Evolutionary conservation across 2,888 invertebrate species (phyloP), one percentile per base, ranked within the genome.

Genomic region (Harpagoxenus sublaevis): DNA sequence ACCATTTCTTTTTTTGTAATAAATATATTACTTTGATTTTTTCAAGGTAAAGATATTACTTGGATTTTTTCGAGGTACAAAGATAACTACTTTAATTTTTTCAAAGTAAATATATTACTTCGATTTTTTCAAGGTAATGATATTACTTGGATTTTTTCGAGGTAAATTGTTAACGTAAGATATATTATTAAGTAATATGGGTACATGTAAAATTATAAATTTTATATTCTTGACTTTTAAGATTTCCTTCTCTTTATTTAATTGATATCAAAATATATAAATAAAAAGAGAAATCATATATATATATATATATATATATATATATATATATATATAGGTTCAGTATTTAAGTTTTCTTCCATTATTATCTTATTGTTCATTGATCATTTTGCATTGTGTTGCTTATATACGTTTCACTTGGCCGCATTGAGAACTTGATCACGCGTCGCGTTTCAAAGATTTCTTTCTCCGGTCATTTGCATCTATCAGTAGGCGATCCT

Each of bases 371-470:
- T 28, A 10, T 18, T 28, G 15, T 3, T 53, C 23, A 28, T 28
- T 60, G 3, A 31, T 45, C 18, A n/a, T 35, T 45, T 55, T 18
- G 48, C 1, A 12, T 70, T 57, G 28, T 28, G 51, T 62, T 23
- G 18, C 5, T 2, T 3, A 35, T 42, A 18, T 53, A 48, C 74
- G 5, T 35, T n/a, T 70, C 12, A 23, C 28, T 6, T 62, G 18
- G 8, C n/a, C 15, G 35, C 9, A 57, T 74, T 74, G 74, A 39
- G 45, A 60, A 74, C 18, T 60, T 28, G 74, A 81, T 81, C 79
- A 45, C 60, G 10, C 60, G 42, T 81, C 60, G 39, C 23, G 2
- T 81, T 79, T 60, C 79, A 78, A 78, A 71, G 60, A 79, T 79
- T 79, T 79, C 28, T 70, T 70, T 79, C 45, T 23, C 39, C 1